Conservation (phyloP, 2,113 vertebrate species). For the Callionymus lyra region DNA sequence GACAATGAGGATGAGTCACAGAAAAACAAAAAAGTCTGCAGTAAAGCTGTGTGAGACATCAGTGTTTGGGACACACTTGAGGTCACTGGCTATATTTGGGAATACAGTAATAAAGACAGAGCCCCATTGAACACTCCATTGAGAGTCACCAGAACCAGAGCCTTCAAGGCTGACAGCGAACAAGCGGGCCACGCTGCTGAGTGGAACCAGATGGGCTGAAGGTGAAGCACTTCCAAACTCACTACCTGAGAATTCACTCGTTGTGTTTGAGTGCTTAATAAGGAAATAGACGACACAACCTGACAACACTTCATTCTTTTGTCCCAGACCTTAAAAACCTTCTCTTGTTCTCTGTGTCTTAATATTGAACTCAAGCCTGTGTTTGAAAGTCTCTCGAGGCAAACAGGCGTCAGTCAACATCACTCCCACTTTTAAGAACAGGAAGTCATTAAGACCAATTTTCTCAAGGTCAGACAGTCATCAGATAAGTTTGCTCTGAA, state of each 20-base stretch:
- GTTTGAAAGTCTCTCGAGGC: not conserved
- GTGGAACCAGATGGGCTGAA: conserved; percentile 65
- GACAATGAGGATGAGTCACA: too few relatives aligned
- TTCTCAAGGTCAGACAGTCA: conserved; percentile 78
- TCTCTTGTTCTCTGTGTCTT: too few relatives aligned
- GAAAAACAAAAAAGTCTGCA: too few relatives aligned
- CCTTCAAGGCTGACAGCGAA: conserved; percentile 62
- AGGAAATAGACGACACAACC: too few relatives aligned
- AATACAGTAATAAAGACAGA: conserved; percentile 61
- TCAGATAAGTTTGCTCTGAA: conserved; percentile 72
- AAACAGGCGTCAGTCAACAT: conserved; percentile 61
- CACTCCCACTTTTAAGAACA: conserved; percentile 71
- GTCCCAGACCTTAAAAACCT: too few relatives aligned
- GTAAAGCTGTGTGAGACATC: conserved; percentile 12
- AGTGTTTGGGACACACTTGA: conserved; percentile 38
- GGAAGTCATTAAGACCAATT: conserved; percentile 82
- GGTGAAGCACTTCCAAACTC: conserved; percentile 31
- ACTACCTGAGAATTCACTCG: conserved; percentile 37
- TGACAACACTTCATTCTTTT: too few relatives aligned
- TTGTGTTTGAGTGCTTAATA: conserved; percentile 17
- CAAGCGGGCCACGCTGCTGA: conserved; percentile 57
- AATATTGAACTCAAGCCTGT: too few relatives aligned
- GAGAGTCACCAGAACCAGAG: conserved; percentile 53
- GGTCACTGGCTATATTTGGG: conserved; percentile 37
- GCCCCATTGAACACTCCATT: conserved; percentile 56